phyloP scores from a whole-genome alignment of 2,888 invertebrate species.

The Plebejus argus region DNA sequence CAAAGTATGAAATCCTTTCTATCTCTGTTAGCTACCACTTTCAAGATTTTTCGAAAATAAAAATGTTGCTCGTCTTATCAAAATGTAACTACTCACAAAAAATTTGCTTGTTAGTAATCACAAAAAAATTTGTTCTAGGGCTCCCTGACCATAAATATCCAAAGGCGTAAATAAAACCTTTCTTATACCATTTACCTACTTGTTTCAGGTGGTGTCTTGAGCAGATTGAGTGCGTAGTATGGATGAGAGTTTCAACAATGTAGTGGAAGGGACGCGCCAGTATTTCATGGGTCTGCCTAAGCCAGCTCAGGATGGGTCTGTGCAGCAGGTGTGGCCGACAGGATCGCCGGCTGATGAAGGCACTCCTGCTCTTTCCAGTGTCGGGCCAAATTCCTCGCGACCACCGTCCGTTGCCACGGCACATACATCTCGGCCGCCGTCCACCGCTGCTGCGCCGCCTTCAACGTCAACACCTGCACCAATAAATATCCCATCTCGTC shows the following conservation, averaged over 20 bases:
- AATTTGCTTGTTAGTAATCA: no score
- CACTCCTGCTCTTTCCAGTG: constrained; percentile 69
- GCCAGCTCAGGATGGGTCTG: constrained; percentile 68
- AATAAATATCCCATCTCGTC: constrained; percentile 68
- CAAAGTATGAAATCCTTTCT: no score
- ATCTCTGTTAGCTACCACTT: no score
- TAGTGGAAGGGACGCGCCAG: constrained; percentile 91
- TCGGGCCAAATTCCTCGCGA: constrained; percentile 68
- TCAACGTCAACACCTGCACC: constrained; percentile 56
- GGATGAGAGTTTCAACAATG: constrained; percentile 89
- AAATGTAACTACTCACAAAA: no score
- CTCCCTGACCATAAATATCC: no score
- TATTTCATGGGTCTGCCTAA: constrained; percentile 90
- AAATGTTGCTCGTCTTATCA: no score
- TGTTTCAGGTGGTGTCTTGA: constrained; percentile 54
- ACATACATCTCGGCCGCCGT: constrained; percentile 74
- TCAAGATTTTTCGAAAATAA: no score
- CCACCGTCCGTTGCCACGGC: constrained; percentile 75
- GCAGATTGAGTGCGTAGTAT: constrained; percentile 79
- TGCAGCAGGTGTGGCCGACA: constrained; percentile 64
- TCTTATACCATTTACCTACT: constrained; percentile 33
- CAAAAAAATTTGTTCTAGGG: no score
- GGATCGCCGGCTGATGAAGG: constrained; percentile 65
- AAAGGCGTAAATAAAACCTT: neutral
- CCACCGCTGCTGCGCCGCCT: constrained; percentile 72